Conservation (phyloP, 2,113 vertebrate genomes). For the Acanthisitta chloris region DNA sequence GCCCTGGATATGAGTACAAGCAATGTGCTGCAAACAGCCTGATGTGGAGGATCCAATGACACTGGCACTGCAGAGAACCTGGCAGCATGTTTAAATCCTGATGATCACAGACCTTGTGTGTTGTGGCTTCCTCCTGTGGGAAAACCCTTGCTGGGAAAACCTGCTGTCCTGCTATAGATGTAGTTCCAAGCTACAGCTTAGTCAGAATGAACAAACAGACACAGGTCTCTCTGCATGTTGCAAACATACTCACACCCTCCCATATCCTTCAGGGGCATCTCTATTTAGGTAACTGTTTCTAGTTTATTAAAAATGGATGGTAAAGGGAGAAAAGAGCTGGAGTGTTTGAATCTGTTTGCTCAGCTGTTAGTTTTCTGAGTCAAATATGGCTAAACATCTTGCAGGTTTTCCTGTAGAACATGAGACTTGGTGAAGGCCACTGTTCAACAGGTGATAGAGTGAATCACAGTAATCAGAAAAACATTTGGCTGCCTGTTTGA, state of each 20-base stretch:
- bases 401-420: background rate
- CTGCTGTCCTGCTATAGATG: background rate
- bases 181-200: background rate
- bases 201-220: background rate
- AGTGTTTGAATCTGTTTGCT: background rate
- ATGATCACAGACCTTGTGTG: rapidly evolving
- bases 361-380: background rate
- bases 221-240: background rate
- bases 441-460: background rate
- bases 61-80: background rate
- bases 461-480: background rate
- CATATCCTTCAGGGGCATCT: background rate
- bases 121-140: background rate
- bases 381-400: background rate
- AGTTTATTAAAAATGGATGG: background rate
- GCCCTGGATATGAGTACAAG: background rate
- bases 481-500: background rate
- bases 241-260: background rate
- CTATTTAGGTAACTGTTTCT: background rate
- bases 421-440: background rate
- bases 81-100: background rate
- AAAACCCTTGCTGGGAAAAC: background rate
- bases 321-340: background rate
- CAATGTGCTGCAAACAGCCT: background rate
- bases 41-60: background rate